phyloP scores from a whole-genome alignment of 1,140 invertebrate species.

The Ephestia elutella region DNA sequence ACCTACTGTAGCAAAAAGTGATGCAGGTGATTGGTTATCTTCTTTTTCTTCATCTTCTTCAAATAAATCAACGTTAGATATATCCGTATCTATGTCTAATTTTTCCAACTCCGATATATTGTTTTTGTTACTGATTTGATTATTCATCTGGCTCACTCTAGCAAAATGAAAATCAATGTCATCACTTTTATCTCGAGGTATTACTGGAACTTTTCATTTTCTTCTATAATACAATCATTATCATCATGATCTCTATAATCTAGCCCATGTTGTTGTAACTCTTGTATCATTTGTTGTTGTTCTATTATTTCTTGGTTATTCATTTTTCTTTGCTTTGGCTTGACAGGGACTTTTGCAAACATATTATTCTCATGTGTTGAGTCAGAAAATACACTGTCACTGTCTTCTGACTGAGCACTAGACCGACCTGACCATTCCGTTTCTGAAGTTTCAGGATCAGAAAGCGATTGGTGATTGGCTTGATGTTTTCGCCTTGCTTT shows the following conservation, averaged over 20 bases:
- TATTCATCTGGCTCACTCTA: slow-evolving; percentile 65
- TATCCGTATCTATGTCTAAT: slow-evolving; percentile 73
- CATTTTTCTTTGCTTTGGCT: slow-evolving; percentile 72
- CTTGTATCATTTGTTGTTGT: slow-evolving; percentile 70
- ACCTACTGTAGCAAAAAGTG: slow-evolving; percentile 83
- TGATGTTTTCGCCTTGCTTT: slow-evolving; percentile 82
- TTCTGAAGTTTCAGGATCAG: slow-evolving; percentile 86
- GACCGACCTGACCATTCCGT: slow-evolving; percentile 83
- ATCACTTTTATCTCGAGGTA: slow-evolving; percentile 66
- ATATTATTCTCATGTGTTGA: slow-evolving; percentile 76
- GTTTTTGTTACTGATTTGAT: slow-evolving; percentile 35
- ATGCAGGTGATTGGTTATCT: slow-evolving; percentile 76
- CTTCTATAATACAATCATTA: slow-evolving; percentile 48
- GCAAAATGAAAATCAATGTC: slow-evolving; percentile 72
- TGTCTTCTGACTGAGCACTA: slow-evolving; percentile 81
- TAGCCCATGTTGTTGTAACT: slow-evolving; percentile 65
- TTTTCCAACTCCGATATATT: slow-evolving; percentile 69
- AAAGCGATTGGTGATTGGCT: slow-evolving; percentile 77
- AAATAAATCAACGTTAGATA: slow-evolving; percentile 74
- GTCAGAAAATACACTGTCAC: slow-evolving; percentile 81
- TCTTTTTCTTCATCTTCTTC: slow-evolving; percentile 78
- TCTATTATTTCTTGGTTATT: slow-evolving; percentile 70
- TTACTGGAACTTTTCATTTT: slow-evolving; percentile 44
- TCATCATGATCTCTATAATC: slow-evolving; percentile 40
- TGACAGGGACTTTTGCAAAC: slow-evolving; percentile 77